Conservation (phyloP, 1,140 invertebrate species). For the Eupeodes corollae region DNA sequence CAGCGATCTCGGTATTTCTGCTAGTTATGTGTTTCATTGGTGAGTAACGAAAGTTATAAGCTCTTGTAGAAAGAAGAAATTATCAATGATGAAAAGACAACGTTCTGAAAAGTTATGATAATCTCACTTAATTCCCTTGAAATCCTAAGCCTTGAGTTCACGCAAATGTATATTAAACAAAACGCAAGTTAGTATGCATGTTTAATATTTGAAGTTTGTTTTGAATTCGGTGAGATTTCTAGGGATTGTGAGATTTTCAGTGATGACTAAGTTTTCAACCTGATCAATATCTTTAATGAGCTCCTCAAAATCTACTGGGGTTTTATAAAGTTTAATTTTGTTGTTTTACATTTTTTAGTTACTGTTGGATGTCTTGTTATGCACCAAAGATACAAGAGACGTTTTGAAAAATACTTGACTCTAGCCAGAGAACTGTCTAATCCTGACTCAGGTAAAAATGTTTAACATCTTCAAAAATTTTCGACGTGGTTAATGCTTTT, state of each 20-base stretch:
- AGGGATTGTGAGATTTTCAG: no score
- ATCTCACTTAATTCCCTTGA: no score
- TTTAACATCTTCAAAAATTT: not conserved
- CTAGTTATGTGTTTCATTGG: constrained; percentile 56
- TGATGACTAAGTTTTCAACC: constrained; percentile 35
- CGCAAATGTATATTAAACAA: no score
- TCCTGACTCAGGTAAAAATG: constrained; percentile 28
- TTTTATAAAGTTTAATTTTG: not conserved
- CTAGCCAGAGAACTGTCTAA: constrained; percentile 33
- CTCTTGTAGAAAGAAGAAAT: not conserved
- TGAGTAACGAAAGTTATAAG: constrained; percentile 36
- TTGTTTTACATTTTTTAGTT: constrained; percentile 38
- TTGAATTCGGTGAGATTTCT: no score
- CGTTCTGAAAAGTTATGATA: no score
- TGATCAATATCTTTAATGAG: constrained; percentile 8
- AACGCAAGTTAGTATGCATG: no score
- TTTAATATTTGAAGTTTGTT: no score
- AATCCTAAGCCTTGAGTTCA: no score
- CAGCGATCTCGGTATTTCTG: constrained; percentile 51
- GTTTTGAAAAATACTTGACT: constrained; percentile 41
- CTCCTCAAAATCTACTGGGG: not conserved
- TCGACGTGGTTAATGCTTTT: no score
- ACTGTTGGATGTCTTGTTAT: constrained; percentile 62
- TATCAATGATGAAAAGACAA: not conserved
- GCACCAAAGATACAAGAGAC: constrained; percentile 55